Base-by-base conservation (phyloP, 2,888 invertebrate genomes). In the Eledona agricola region DNA sequence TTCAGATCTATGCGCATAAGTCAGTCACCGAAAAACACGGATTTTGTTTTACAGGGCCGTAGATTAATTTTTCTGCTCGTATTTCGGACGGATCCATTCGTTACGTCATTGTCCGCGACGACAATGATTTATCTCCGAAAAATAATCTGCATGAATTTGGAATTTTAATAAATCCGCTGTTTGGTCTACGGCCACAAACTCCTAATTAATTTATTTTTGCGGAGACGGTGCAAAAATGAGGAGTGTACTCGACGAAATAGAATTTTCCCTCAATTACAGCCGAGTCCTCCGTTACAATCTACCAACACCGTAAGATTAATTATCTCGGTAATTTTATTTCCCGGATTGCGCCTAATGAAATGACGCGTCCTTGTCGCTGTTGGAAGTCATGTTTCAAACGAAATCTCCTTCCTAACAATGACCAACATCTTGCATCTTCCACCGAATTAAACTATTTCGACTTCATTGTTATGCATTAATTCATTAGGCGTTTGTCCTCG, bases 381-480 rank as follows among this genome's bases (percentile, higher is more conserved):
- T 19, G 19, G 4, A 19, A 19, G 5, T 19, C 19, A 19, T 19
- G 19, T 19, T 19, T 19, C 19, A 19, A 19, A 5, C 4, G 4
- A 19, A 19, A 5, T 19, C 6, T 19, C 19, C 19, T 19, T 19
- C 19, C 19, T 19, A 29, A 37, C 47, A 47, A 47, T 51, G 29
- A 51, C 45, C 38, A 45, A 22, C 52, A 38, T 38, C 7, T 23
- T 38, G 19, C 17, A 20, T 25, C 37, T 34, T 28, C 29, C 28
- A 26, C 28, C 37, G 42, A 53, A 42, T 53, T 29, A 22, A 49
- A 53, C 40, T 28, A 49, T 49, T 49, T 49, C 34, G 25, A 16
- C 29, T 49, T 42, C 42, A 53, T 53, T 53, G 49, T 53, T 53
- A 43, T 35, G 47, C 43, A 43, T 37, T 54, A 49, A 49, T 49